Evolutionary conservation across 2,888 invertebrate genomes (phyloP).

Genomic region (Syrista parreyssii): DNA sequence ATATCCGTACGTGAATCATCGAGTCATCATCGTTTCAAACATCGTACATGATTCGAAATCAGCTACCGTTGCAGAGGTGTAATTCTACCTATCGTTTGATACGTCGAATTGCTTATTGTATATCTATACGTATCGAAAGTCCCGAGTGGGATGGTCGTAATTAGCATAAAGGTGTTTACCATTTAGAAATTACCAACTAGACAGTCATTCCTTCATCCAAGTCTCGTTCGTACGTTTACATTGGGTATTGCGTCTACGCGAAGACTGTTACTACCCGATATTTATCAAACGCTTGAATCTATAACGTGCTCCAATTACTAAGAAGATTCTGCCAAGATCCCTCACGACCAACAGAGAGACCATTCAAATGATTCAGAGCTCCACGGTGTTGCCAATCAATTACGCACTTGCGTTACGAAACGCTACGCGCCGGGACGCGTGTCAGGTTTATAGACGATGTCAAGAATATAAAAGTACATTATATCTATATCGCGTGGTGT

Average conservation of each 20-base stretch:
- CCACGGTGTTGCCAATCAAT: background rate
- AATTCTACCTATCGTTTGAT: background rate
- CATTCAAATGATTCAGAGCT: background rate
- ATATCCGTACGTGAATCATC: background rate
- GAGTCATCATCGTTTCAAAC: background rate
- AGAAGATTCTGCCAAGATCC: background rate
- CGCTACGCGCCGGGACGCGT: background rate
- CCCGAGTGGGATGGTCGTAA: background rate
- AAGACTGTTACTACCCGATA: background rate
- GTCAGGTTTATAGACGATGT: background rate
- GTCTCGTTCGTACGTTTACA: background rate
- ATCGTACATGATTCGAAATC: background rate
- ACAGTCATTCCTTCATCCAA: background rate
- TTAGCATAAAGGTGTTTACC: background rate
- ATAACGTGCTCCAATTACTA: slow-evolving; percentile 26
- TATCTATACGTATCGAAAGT: background rate
- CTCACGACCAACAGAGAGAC: background rate
- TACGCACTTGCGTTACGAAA: slow-evolving; percentile 1
- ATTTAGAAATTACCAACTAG: background rate
- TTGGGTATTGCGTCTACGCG: background rate
- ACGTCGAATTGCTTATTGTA: background rate
- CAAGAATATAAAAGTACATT: slow-evolving; percentile 1
- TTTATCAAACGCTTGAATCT: slow-evolving; percentile 19
- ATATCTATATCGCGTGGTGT: background rate
- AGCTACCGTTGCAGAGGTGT: background rate